Base-by-base conservation (phyloP, 1,140 invertebrate genomes). In the Panulirus ornatus region DNA sequence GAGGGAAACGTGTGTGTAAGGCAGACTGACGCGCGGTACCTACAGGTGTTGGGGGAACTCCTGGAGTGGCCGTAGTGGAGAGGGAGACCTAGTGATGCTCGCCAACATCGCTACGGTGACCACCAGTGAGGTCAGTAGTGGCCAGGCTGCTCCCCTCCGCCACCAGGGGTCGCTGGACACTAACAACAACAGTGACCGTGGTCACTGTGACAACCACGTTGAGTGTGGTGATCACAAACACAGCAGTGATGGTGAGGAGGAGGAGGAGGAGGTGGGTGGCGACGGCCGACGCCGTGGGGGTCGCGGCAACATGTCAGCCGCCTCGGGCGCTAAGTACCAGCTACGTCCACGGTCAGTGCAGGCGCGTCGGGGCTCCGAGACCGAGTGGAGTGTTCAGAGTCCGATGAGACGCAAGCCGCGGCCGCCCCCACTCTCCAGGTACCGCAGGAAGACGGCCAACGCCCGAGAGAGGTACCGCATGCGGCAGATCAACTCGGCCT, bases 401-500 rank as follows among this genome's bases (percentile, higher is more conserved):
- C n/a, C 36, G 1, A 9, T 75, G 36, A 44, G 3, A 19, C 22
- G 22, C 16, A 75, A 75, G 71, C 36, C 36, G n/a, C 71, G 71
- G 5, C 71, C 71, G 2, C 71, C 71, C 14, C 71, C 71, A 8
- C 71, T 75, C 0, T 75, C 71, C 36, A 75, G 71, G 71, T 75
- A 75, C 36, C 71, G 71, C 2, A 30, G 71, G 71, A 75, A 75
- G 71, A 75, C 71, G 14, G 71, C 71, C 9, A 75, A 75, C n/a
- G 71, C 71, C 71, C 36, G 71, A 2, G 71, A 75, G 71, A 75
- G 71, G 36, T 75, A 84, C 82, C 82, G 82, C 82, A 84, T 84
- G 82, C 38, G 66, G 40, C 63, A 84, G 66, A 84, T 84, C 66
- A 84, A 84, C 82, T 42, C 82, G n/a, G 82, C 82, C 22, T 84